Evolutionary conservation across 2,113 vertebrate genomes (phyloP).

Genomic region (Pachyramphus minor): DNA sequence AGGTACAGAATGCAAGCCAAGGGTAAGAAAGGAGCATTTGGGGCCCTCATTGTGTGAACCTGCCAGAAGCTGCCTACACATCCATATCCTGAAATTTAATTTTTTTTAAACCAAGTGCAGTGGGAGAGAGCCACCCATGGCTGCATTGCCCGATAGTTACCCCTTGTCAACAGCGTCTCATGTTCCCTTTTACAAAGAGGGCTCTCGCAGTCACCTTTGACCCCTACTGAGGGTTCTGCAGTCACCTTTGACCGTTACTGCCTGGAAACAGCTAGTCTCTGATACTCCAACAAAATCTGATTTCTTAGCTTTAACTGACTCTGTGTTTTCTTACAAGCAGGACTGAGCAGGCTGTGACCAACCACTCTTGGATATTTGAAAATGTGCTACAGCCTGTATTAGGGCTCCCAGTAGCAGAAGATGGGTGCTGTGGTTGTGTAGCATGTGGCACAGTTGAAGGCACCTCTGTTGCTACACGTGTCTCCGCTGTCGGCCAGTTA

Average conservation of each 20-base stretch:
- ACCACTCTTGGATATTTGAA: not conserved
- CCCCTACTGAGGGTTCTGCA: not conserved
- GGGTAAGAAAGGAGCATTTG: not conserved
- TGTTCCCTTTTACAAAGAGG: not conserved
- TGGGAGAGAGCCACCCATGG: not conserved
- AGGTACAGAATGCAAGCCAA: not conserved
- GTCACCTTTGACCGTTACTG: not conserved
- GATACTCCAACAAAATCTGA: not conserved
- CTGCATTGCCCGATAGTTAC: not conserved
- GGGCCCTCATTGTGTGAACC: rapidly evolving
- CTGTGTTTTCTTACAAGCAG: not conserved
- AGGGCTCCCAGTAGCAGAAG: not conserved
- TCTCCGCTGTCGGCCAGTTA: rapidly evolving
- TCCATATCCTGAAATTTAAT: not conserved
- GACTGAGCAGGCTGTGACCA: not conserved
- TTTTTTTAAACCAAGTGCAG: not conserved
- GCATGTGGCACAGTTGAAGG: not conserved
- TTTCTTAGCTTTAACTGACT: not conserved
- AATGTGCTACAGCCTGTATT: not conserved
- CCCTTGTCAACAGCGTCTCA: not conserved
- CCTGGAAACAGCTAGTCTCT: not conserved
- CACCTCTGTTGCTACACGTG: not conserved
- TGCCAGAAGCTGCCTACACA: not conserved
- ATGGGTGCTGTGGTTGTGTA: not conserved
- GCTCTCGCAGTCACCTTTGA: not conserved